Percentiles rank a stretch among this genome's conserved stretches.
Evolutionary conservation across 1,140 invertebrate genomes (phyloP).

Genomic region (Lerema accius): DNA sequence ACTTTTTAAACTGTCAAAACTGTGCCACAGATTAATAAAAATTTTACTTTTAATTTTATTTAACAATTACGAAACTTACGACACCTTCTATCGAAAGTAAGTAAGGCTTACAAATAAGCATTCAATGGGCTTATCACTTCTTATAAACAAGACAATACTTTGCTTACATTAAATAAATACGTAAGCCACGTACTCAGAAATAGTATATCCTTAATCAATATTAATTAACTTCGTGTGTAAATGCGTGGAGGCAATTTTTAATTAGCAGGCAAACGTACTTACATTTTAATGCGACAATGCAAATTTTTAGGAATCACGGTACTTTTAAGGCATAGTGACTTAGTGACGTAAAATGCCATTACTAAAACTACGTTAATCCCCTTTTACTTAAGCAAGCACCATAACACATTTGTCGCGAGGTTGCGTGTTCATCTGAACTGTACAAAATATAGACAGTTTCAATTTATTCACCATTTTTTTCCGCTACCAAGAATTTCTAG

Average conservation of each 20-base stretch:
- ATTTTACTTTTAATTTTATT: neutral
- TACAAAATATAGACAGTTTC: no score
- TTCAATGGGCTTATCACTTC: neutral
- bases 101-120: constrained; percentile 5
- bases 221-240: constrained; percentile 9
- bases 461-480: no score
- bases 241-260: neutral
- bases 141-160: constrained; percentile 9
- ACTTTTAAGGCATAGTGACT: no score
- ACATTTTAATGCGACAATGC: no score
- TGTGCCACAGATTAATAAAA: neutral
- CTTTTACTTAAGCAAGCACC: no score
- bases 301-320: no score
- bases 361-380: no score
- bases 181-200: neutral
- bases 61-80: constrained; percentile 12
- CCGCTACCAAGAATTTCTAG: no score
- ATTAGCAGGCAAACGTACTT: neutral
- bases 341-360: no score
- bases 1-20: neutral
- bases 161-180: neutral
- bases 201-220: constrained; percentile 4
- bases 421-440: no score
- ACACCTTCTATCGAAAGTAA: constrained; percentile 8
- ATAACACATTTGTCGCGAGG: no score